Evolutionary conservation across 2,113 vertebrate genomes (phyloP).

Genomic region (Scartelaos histophorus): DNA sequence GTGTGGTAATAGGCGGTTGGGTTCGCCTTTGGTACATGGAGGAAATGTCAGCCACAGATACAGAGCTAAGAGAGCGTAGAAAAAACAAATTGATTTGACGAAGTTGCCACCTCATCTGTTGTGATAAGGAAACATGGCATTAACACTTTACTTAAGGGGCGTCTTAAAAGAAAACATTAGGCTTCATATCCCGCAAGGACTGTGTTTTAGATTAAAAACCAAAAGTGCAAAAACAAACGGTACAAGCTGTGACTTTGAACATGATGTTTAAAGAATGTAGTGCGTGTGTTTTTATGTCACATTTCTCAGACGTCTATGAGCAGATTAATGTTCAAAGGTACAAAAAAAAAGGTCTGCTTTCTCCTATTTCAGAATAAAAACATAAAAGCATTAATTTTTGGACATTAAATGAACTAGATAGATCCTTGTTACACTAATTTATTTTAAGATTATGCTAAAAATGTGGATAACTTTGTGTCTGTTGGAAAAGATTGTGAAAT

Average conservation of each 20-base stretch:
- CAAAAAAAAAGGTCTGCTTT: neutral
- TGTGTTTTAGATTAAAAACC: neutral
- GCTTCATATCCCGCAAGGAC: slow-evolving; percentile 1
- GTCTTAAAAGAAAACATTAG: slow-evolving; percentile 12
- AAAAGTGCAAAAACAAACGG: neutral
- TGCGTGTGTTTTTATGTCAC: neutral
- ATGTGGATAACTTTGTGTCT: neutral
- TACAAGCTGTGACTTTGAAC: neutral
- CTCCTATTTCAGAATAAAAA: neutral
- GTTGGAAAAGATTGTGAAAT: neutral
- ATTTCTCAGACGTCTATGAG: neutral
- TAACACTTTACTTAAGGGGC: slow-evolving; percentile 3
- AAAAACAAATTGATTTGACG: slow-evolving; percentile 68
- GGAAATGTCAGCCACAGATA: slow-evolving; percentile 74
- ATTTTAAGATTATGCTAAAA: too few species aligned
- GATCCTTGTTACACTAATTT: too few species aligned
- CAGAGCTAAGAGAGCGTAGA: slow-evolving; percentile 55
- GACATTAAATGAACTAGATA: neutral
- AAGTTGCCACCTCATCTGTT: slow-evolving; percentile 49
- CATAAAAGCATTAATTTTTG: neutral
- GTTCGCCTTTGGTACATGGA: slow-evolving; percentile 60
- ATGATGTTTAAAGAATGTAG: neutral
- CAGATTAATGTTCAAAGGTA: neutral
- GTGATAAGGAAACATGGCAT: slow-evolving; percentile 34
- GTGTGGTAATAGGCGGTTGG: slow-evolving; percentile 77